Conservation (phyloP, 2,888 invertebrate genomes). For the Allophyes oxyacanthae region DNA sequence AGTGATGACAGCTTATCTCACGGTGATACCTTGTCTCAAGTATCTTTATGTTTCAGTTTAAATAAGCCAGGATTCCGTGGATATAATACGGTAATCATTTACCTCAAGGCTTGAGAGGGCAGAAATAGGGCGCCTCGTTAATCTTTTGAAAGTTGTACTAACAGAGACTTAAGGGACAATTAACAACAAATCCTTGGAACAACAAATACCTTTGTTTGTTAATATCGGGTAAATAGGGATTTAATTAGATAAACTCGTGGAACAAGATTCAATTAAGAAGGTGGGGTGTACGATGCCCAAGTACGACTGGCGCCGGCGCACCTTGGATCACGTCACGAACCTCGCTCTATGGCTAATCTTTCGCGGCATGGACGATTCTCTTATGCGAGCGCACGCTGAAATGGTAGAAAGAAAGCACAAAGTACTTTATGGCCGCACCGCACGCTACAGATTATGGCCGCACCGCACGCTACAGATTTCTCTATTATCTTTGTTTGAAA, state of each 20-base stretch:
- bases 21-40: slow-evolving; percentile 13
- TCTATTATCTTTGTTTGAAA: too few relatives aligned
- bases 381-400: too few relatives aligned
- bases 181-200: slow-evolving; percentile 49
- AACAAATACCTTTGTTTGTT: slow-evolving; percentile 48
- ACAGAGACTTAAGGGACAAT: slow-evolving; percentile 62
- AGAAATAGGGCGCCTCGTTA: slow-evolving; percentile 60
- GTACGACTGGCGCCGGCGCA: too few relatives aligned
- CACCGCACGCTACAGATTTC: too few relatives aligned
- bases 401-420: too few relatives aligned
- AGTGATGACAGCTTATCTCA: slow-evolving; percentile 12
- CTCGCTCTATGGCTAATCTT: too few relatives aligned
- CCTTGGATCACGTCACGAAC: too few relatives aligned
- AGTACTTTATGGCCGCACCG: too few relatives aligned
- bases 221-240: slow-evolving; percentile 29
- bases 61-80: slow-evolving; percentile 24
- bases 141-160: slow-evolving; percentile 65
- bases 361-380: too few relatives aligned
- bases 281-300: too few relatives aligned
- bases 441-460: too few relatives aligned
- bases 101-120: slow-evolving; percentile 34
- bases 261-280: too few relatives aligned
- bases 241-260: slow-evolving; percentile 27
- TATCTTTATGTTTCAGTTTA: slow-evolving; percentile 36
- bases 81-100: slow-evolving; percentile 51